phyloP scores from a whole-genome alignment of 2,797 vertebrate genomes.

The Rhinogobio ventralis region DNA sequence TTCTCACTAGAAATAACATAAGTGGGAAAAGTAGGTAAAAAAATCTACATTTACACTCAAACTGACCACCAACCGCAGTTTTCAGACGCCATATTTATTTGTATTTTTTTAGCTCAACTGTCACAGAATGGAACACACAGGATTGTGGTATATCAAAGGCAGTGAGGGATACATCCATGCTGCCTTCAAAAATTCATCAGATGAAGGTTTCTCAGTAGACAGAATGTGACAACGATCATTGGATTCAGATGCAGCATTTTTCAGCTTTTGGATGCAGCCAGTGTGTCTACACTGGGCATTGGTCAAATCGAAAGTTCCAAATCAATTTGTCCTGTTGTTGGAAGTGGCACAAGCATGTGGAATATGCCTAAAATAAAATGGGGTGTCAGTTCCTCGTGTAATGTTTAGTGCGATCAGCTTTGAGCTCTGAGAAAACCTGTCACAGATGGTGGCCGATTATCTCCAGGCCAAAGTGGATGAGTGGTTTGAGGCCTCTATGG shows the following conservation, averaged over 20 bases:
- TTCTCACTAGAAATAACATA: no score
- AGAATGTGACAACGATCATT: background rate
- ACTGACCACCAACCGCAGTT: no score
- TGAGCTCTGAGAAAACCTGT: slow-evolving; percentile 43
- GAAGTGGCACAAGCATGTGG: background rate
- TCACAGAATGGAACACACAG: no score
- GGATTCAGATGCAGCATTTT: background rate
- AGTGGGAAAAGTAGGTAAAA: no score
- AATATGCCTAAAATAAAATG: background rate
- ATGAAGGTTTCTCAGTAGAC: background rate
- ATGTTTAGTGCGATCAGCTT: slow-evolving; percentile 28
- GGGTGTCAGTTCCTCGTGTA: background rate
- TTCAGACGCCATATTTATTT: no score
- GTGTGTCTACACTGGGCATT: background rate
- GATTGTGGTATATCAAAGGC: no score
- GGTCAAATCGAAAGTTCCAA: background rate
- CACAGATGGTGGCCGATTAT: slow-evolving; percentile 58
- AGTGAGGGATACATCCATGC: no score
- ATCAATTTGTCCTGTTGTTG: background rate
- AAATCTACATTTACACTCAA: no score
- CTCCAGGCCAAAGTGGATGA: slow-evolving; percentile 45
- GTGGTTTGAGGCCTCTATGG: slow-evolving; percentile 31
- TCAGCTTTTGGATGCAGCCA: background rate
- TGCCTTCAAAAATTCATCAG: no score
- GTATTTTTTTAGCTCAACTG: no score